Conservation (phyloP, 1,140 invertebrate species). For the Scaptomyza hsui region DNA sequence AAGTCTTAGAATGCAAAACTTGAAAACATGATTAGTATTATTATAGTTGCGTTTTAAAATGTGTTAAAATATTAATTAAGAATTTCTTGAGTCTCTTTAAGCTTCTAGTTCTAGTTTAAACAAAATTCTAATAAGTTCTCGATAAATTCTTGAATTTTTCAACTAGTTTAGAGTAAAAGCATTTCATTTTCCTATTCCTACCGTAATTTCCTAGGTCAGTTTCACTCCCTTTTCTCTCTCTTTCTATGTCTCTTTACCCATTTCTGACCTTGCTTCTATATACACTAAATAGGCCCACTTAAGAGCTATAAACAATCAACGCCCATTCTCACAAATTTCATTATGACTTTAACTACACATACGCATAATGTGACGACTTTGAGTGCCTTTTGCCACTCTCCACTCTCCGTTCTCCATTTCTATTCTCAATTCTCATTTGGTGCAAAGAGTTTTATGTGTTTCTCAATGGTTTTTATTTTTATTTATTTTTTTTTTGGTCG, state of each 20-base stretch:
- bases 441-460: conserved; percentile 73
- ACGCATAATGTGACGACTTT: conserved; percentile 60
- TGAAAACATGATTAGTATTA: background rate
- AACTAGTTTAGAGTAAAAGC: too few relatives aligned
- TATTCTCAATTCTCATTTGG: conserved; percentile 56
- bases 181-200: conserved; percentile 1
- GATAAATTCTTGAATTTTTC: too few relatives aligned
- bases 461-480: too few relatives aligned
- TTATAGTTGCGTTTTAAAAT: too few relatives aligned
- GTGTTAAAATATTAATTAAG: too few relatives aligned
- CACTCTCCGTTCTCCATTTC: conserved; percentile 7
- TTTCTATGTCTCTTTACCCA: too few relatives aligned
- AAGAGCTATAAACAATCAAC: conserved; percentile 70
- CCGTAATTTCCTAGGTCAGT: background rate
- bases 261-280: conserved; percentile 20
- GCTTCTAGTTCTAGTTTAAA: too few relatives aligned
- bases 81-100: too few relatives aligned
- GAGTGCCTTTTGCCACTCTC: conserved; percentile 26
- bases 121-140: too few relatives aligned
- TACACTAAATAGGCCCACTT: conserved; percentile 42
- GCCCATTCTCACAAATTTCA: conserved; percentile 62
- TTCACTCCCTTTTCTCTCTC: background rate
- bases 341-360: conserved; percentile 48
- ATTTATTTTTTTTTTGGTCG: conserved; percentile 29
- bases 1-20: conserved; percentile 6